Conservation (phyloP, 2,888 invertebrate species). For the Volucella bombylans region DNA sequence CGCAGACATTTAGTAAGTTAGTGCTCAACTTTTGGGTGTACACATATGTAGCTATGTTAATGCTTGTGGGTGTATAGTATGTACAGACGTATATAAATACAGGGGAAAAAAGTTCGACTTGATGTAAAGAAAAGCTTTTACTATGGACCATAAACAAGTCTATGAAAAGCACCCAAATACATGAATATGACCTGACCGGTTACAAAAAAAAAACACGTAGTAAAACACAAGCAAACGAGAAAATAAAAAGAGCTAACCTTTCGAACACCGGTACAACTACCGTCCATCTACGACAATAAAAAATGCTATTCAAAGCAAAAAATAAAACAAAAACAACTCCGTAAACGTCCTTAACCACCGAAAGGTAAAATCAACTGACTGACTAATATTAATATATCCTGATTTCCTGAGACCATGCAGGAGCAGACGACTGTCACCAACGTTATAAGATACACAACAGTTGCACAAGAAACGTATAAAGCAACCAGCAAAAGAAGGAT, state of each 20-base stretch:
- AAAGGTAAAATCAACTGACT: slow-evolving; percentile 68
- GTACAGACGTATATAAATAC: neutral
- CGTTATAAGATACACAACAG: slow-evolving; percentile 8
- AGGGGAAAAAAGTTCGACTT: neutral
- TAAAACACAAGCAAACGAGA: slow-evolving; percentile 6
- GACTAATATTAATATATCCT: slow-evolving; percentile 30
- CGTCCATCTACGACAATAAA: slow-evolving; percentile 49
- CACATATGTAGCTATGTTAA: no score
- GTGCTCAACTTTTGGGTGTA: no score
- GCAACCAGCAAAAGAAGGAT: slow-evolving; percentile 53
- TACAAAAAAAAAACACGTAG: neutral
- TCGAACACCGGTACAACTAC: slow-evolving; percentile 39
- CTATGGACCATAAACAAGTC: slow-evolving; percentile 8
- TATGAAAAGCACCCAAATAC: neutral
- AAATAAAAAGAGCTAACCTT: slow-evolving; percentile 44
- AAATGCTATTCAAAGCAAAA: slow-evolving; percentile 42
- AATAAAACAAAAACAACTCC: slow-evolving; percentile 31
- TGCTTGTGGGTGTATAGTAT: neutral
- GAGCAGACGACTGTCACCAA: slow-evolving; percentile 29
- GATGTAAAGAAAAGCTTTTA: slow-evolving; percentile 24
- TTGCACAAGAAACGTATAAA: neutral
- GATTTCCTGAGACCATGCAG: slow-evolving; percentile 51
- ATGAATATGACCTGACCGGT: slow-evolving; percentile 4
- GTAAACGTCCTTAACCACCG: slow-evolving; percentile 59
- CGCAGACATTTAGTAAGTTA: no score